Evolutionary conservation across 2,888 invertebrate genomes (phyloP), one percentile per base, ranked within the genome.

Genomic region (Argyra leucocephala): DNA sequence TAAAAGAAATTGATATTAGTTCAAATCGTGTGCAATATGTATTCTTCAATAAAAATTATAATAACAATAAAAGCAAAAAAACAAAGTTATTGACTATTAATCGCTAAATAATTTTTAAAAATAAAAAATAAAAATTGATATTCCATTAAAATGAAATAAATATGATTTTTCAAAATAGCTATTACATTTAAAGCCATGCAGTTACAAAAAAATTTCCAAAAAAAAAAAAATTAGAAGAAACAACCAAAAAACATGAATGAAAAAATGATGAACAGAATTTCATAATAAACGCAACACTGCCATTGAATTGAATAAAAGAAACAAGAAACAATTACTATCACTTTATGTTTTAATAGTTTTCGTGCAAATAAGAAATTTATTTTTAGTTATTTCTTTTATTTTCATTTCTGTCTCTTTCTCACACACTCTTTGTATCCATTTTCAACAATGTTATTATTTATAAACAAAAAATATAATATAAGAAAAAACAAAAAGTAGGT

Each of bases 11-110:
- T 48, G 48, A 9, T 48, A 48, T 48, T 18, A 48, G 15, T n/a
- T 48, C n/a, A 48, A 15, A 48, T 48, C 48, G 48, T 48, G 48
- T 48, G 48, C 48, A 48, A 48, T 48, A 48, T 48, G 48, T 48
- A 48, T 48, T 48, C 2, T 48, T 2, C 18, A 18, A 18, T 48
- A 48, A 4, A 31, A 31, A 48, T 48, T 48, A 2, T 48, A 48
- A 18, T 9, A 15, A 18, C 10, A 5, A 31, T 7, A 31, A 31
- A 31, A 31, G 10, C 5, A 31, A 7, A 31, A 31, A 31, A 31
- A 7, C 5, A 31, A 31, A 31, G 5, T 18, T 9, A 12, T 48
- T 18, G 2, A 18, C 3, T 48, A 48, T 48, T 5, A 48, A 3
- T 48, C 15, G 2, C 12, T 18, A 48, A 48, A 2, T 48, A 48